These are phyloP conservation scores for Hemicentrotus pulcherrimus DNA, from an alignment of 35 echinoderm and acorn worm species.

Conservation along the genomic window DNA sequence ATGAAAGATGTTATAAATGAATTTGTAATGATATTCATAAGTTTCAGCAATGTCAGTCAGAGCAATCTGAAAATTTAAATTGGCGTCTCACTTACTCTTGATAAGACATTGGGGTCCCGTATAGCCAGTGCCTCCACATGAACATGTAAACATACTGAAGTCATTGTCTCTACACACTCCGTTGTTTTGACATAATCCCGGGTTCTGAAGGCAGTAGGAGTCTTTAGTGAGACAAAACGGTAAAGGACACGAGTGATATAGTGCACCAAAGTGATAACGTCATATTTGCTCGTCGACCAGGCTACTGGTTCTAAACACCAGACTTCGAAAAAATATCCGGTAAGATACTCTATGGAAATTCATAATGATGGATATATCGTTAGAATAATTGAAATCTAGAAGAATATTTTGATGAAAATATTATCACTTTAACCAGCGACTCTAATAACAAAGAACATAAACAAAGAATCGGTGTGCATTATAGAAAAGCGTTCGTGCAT, in stretches of 20 bases:
- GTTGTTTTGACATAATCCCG: conserved; percentile 7
- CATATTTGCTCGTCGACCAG: background rate
- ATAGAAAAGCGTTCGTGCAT: too few relatives aligned
- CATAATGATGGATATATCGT: background rate
- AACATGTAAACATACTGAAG: background rate
- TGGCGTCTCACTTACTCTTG: background rate
- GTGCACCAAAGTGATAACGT: background rate
- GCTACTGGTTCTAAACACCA: background rate
- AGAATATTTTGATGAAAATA: too few relatives aligned
- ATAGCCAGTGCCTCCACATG: background rate
- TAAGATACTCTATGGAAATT: background rate
- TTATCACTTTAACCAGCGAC: too few relatives aligned
- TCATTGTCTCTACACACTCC: background rate
- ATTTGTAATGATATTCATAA: background rate
- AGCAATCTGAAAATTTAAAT: background rate
- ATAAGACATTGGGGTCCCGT: background rate
- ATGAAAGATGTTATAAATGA: too few relatives aligned
- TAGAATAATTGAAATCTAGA: too few relatives aligned
- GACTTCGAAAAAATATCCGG: background rate
- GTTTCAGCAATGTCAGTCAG: background rate
- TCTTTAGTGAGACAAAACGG: background rate
- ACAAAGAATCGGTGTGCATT: too few relatives aligned
- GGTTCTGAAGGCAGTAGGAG: background rate
- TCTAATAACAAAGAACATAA: too few relatives aligned
- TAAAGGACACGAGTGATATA: background rate